Percentiles rank a stretch among this genome's conserved stretches.
Conservation (phyloP, 2,797 vertebrate genomes). For the Pagetopsis macropterus region DNA sequence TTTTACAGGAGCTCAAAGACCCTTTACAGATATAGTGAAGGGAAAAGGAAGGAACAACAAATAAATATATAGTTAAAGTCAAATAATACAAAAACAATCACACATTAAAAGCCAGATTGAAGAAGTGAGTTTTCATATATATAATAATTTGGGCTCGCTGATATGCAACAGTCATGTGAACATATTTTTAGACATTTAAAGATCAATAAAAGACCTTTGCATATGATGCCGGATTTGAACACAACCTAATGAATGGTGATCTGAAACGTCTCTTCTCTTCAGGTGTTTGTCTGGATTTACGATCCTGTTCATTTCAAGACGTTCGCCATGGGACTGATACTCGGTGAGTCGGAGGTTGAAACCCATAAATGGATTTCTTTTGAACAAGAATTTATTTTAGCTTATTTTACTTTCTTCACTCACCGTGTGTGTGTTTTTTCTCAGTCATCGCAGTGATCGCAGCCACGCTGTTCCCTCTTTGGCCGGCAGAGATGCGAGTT, state of each 20-base stretch:
- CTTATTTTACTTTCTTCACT: not conserved
- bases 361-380: not conserved
- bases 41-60: too few species aligned
- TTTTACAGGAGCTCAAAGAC: too few species aligned
- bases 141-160: too few species aligned
- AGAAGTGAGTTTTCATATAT: too few species aligned
- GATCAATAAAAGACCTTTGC: not conserved
- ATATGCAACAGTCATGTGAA: too few species aligned
- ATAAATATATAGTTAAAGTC: too few species aligned
- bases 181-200: too few species aligned
- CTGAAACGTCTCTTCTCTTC: conserved; percentile 8
- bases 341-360: conserved; percentile 86
- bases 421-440: not conserved
- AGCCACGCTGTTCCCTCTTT: conserved; percentile 96
- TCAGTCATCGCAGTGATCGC: conserved; percentile 97
- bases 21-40: too few species aligned
- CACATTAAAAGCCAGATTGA: too few species aligned
- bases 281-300: conserved; percentile 99
- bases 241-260: not conserved
- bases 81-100: too few species aligned
- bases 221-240: too few species aligned
- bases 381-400: not conserved
- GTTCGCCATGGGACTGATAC: conserved; percentile 98
- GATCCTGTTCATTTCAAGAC: conserved; percentile 99
- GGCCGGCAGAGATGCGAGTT: conserved; percentile 99